Conservation (phyloP, 2,113 vertebrate species). For the Tychaedon coryphoeus region DNA sequence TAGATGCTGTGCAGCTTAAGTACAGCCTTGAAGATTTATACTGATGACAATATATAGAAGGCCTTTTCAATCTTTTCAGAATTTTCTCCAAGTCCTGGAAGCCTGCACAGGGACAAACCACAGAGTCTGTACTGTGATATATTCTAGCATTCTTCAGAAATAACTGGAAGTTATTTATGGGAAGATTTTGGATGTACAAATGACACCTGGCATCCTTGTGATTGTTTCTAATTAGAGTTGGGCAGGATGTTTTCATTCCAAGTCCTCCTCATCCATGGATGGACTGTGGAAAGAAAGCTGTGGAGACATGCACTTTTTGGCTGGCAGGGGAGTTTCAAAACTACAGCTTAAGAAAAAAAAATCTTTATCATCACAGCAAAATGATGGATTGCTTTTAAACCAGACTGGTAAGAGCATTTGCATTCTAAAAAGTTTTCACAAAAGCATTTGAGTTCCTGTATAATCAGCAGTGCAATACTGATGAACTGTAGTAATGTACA, state of each 20-base stretch:
- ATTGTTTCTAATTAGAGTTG: not conserved
- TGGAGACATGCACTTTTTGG: not conserved
- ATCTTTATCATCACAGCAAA: not conserved
- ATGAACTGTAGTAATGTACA: not conserved
- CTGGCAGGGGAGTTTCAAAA: not conserved
- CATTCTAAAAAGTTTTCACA: not conserved
- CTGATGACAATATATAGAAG: not conserved
- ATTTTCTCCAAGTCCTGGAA: not conserved
- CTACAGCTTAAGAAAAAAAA: not conserved
- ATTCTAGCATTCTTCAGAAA: not conserved
- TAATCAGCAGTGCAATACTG: not conserved
- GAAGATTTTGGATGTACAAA: not conserved
- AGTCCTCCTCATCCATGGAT: rapidly evolving
- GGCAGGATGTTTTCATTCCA: not conserved
- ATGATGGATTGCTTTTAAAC: not conserved
- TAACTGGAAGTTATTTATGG: not conserved
- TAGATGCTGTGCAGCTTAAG: not conserved
- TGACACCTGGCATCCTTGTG: not conserved
- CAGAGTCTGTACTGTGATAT: not conserved
- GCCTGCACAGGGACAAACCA: not conserved
- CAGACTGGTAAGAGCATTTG: not conserved
- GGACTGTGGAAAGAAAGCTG: not conserved
- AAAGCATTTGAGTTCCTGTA: not conserved
- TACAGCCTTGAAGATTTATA: not conserved
- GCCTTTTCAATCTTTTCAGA: not conserved